Conservation (phyloP, 2,113 vertebrate species). For the Edolisoma coerulescens region DNA sequence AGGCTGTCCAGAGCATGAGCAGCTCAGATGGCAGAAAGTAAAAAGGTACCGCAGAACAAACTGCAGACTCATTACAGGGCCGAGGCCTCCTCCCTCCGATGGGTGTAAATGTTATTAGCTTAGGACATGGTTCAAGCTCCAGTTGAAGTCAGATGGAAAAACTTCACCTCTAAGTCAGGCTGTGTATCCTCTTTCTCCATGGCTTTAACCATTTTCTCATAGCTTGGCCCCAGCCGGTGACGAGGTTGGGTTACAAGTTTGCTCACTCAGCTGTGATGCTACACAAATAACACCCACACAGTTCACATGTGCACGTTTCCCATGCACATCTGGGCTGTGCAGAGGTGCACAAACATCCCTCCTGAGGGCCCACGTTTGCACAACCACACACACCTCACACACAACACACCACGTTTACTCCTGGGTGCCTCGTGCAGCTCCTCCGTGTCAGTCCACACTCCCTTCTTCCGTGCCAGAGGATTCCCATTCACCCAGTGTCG, state of each 20-base stretch:
- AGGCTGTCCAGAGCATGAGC: neutral
- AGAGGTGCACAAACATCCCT: neutral
- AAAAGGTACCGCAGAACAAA: neutral
- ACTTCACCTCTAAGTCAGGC: neutral
- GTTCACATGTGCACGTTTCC: neutral
- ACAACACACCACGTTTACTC: neutral
- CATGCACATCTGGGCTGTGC: neutral
- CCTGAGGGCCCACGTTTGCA: neutral
- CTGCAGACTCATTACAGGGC: slow-evolving; percentile 28
- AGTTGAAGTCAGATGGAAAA: slow-evolving; percentile 34
- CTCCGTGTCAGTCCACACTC: rapidly evolving
- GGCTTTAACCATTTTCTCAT: slow-evolving; percentile 53
- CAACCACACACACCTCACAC: neutral
- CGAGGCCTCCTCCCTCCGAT: neutral
- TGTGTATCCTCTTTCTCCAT: slow-evolving; percentile 31
- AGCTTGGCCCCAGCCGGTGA: slow-evolving; percentile 2
- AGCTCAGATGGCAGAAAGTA: neutral
- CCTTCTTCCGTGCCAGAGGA: neutral
- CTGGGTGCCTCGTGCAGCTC: rapidly evolving
- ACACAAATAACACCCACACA: slow-evolving; percentile 25
- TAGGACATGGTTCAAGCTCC: slow-evolving; percentile 10
- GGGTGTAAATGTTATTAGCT: slow-evolving; percentile 39
- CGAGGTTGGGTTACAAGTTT: slow-evolving; percentile 20
- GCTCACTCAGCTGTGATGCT: slow-evolving; percentile 4
- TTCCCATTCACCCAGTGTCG: neutral